Base-by-base conservation (phyloP, 2,113 vertebrate genomes). In the Engraulis encrasicolus region DNA sequence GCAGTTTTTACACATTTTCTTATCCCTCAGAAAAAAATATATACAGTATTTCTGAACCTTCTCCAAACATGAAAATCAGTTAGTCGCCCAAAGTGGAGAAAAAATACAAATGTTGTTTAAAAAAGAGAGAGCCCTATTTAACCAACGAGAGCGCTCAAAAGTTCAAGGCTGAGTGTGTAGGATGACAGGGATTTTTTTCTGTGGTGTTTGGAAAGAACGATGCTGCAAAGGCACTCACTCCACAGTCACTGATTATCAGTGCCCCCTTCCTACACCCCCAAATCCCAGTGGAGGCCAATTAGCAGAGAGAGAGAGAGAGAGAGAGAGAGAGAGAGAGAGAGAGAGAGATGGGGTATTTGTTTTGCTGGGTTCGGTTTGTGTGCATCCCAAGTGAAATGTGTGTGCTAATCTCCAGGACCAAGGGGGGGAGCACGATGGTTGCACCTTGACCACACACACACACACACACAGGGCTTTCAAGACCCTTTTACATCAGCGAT, bases 281-380 rank as follows among this genome's bases (percentile, higher is more conserved):
- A 50, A 77, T 88, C 86, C 83, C 82, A 50, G 0, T 50, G 82
- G 86, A 87, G 50, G 81, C 84, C 87, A 90, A 90, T 90, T 88
- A 90, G 84, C 81, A 74, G 37, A 48, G 81, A n/a, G n/a, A n/a
- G n/a, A n/a, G n/a, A n/a, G n/a, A n/a, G n/a, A n/a, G n/a, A n/a
- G n/a, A n/a, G n/a, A n/a, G n/a, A n/a, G n/a, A n/a, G n/a, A n/a
- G n/a, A n/a, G n/a, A n/a, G n/a, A n/a, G n/a, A n/a, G n/a, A n/a
- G n/a, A n/a, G n/a, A n/a, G 78, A 85, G 71, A 40, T 80, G 78
- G 50, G 78, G 81, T 37, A 14, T 87, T 74, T 87, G 84, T 78
- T 79, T 83, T 82, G 50, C 7, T 23, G 61, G 18, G 14, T n/a
- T n/a, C n/a, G 74, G n/a, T 83, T 50, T 50, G 54, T 81, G 37